These are phyloP conservation scores for Muschampia plurimacula DNA, from an alignment of 2,888 invertebrate genomes.

Conservation along the genomic window DNA sequence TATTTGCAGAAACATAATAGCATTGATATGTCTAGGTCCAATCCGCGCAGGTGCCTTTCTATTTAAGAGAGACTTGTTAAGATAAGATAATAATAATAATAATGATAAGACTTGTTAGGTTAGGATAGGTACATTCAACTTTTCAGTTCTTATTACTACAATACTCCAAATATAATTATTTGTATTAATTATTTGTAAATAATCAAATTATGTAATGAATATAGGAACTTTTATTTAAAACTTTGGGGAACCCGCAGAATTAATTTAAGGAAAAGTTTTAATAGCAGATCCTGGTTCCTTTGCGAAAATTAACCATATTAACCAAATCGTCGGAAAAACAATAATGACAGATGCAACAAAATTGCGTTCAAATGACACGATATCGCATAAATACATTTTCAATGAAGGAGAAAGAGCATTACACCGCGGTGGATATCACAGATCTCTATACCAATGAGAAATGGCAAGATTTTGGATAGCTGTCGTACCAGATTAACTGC, in stretches of 20 bases:
- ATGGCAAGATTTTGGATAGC: neutral
- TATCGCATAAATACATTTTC: conserved; percentile 25
- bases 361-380: conserved; percentile 32
- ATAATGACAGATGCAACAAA: conserved; percentile 31
- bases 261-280: conserved; percentile 2
- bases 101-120: too few species aligned
- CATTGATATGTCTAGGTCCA: too few species aligned
- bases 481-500: neutral
- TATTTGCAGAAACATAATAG: too few species aligned
- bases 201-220: neutral
- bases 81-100: too few species aligned
- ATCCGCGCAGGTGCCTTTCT: too few species aligned
- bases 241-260: neutral
- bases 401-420: neutral
- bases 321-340: conserved; percentile 33
- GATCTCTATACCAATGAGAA: conserved; percentile 17
- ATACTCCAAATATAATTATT: too few species aligned
- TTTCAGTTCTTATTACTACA: too few species aligned
- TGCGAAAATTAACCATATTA: conserved; percentile 21
- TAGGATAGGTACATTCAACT: too few species aligned
- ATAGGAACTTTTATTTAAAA: neutral
- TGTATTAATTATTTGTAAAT: too few species aligned
- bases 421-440: conserved; percentile 4
- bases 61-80: too few species aligned
- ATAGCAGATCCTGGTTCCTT: conserved; percentile 13